phyloP scores from a whole-genome alignment of 2,888 invertebrate species.

The Selenia dentaria region DNA sequence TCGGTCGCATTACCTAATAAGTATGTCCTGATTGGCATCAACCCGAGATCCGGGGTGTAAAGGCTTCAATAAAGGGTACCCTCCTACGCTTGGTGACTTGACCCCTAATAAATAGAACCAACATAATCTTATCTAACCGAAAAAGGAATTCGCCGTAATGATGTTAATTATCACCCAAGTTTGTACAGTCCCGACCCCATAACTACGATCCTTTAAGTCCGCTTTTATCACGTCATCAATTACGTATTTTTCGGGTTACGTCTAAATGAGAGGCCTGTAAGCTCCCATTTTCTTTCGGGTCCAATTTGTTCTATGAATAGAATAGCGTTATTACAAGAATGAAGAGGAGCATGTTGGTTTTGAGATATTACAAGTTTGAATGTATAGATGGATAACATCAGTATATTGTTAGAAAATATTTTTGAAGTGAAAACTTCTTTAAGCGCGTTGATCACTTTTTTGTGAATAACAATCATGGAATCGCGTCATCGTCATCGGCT shows the following conservation, averaged over 20 bases:
- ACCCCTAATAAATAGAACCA: no score
- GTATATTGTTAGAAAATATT: no score
- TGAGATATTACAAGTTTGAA: not conserved
- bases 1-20: no score
- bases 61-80: no score
- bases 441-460: no score
- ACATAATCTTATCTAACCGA: not conserved
- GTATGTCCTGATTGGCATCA: no score
- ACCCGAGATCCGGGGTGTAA: no score
- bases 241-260: slow-evolving; percentile 9
- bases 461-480: no score
- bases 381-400: not conserved
- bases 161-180: not conserved
- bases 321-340: not conserved
- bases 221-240: slow-evolving; percentile 16
- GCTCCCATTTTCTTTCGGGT: slow-evolving; percentile 9
- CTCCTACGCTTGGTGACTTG: no score
- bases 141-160: not conserved
- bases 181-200: not conserved
- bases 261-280: slow-evolving; percentile 9
- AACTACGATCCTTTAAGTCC: slow-evolving; percentile 6
- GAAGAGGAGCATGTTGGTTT: not conserved
- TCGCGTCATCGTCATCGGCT: no score
- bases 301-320: slow-evolving; percentile 4
- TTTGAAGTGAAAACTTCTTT: no score